Conservation (phyloP, 1,140 invertebrate genomes). For the Zaprionus taronus region DNA sequence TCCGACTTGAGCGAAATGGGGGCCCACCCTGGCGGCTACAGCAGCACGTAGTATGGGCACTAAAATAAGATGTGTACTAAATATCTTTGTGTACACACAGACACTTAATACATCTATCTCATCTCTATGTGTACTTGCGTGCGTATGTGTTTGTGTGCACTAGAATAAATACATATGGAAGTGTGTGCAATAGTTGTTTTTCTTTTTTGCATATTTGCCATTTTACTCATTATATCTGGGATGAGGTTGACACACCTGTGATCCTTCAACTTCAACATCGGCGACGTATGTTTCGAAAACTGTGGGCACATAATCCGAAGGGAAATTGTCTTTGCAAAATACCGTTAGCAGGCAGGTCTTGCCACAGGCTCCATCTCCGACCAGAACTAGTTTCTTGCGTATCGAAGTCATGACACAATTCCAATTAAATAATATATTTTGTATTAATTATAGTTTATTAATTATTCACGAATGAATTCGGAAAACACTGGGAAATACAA, state of each 20-base stretch:
- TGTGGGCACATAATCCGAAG: constrained; percentile 98
- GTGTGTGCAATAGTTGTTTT: constrained; percentile 12
- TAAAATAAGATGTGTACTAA: constrained; percentile 55
- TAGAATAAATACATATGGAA: constrained; percentile 13
- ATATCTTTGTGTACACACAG: constrained; percentile 26
- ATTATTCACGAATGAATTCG: not conserved
- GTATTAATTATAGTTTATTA: not conserved
- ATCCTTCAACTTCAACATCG: constrained; percentile 97
- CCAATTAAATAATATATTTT: not conserved
- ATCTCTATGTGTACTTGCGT: not conserved
- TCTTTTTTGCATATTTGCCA: constrained; percentile 11
- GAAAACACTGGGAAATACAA: not conserved
- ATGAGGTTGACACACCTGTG: constrained; percentile 89
- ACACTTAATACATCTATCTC: not conserved
- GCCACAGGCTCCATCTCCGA: constrained; percentile 99
- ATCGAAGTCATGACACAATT: constrained; percentile 93
- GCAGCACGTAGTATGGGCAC: constrained; percentile 26
- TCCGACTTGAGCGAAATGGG: constrained; percentile 13
- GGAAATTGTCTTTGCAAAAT: constrained; percentile 99
- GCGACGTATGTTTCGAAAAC: constrained; percentile 99
- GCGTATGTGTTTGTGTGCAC: not conserved
- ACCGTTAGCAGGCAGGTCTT: constrained; percentile 99
- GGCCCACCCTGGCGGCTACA: constrained; percentile 22
- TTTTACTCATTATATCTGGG: not conserved
- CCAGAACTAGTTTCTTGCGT: constrained; percentile 99